Evolutionary conservation across 2,888 invertebrate genomes (phyloP).

Genomic region (Andrena trimmerana): DNA sequence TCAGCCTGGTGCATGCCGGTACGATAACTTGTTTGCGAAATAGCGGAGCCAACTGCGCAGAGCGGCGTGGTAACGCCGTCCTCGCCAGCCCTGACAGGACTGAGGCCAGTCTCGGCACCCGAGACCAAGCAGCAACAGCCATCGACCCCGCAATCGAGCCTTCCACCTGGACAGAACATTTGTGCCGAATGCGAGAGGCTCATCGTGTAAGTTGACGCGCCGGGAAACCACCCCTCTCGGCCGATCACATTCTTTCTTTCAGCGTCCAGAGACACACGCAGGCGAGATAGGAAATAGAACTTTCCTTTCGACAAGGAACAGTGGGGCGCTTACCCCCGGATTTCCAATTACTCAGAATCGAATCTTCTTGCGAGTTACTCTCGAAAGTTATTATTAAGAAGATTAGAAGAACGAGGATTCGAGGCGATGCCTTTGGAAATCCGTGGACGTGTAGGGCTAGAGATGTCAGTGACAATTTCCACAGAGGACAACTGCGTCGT

Average conservation of each 20-base stretch:
- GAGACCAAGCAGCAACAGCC: constrained; percentile 85
- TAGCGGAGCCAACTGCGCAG: constrained; percentile 83
- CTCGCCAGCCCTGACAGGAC: constrained; percentile 85
- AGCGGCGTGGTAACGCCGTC: constrained; percentile 85
- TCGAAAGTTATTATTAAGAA: too few relatives aligned
- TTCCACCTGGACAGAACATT: constrained; percentile 95
- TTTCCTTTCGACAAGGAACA: constrained; percentile 19
- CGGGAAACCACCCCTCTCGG: constrained; percentile 15
- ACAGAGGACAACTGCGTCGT: neutral
- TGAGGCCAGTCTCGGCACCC: constrained; percentile 92
- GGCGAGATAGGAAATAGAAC: constrained; percentile 37
- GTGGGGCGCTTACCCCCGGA: neutral
- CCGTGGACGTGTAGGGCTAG: neutral
- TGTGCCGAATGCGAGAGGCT: constrained; percentile 99
- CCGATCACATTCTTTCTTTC: constrained; percentile 54
- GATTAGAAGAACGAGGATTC: neutral
- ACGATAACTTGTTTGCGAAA: constrained; percentile 76
- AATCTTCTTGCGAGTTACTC: neutral
- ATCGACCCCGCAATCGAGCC: constrained; percentile 87
- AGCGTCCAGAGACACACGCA: constrained; percentile 55
- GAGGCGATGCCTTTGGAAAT: constrained; percentile 8
- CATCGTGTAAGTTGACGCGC: constrained; percentile 94
- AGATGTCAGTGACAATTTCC: constrained; percentile 32
- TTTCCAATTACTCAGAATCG: neutral
- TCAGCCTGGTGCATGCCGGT: constrained; percentile 57